Percentiles rank a stretch among this genome's conserved stretches.
phyloP scores from a whole-genome alignment of 1,140 invertebrate species.

The Trichoplusia ni region DNA sequence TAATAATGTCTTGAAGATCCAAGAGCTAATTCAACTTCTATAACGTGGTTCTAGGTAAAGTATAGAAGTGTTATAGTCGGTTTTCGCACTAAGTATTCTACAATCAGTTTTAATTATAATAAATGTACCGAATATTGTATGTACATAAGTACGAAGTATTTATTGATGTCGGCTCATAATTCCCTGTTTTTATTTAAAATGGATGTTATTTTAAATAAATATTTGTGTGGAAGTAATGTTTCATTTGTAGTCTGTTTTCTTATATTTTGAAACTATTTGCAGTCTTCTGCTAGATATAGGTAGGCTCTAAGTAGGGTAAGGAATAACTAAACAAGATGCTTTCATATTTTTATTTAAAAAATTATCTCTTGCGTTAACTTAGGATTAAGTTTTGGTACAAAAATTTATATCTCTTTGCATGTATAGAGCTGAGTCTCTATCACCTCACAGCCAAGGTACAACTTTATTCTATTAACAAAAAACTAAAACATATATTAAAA shows the following conservation, averaged over 20 bases:
- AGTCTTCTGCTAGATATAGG: no score
- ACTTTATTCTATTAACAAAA: slow-evolving; percentile 40
- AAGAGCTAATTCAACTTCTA: no score
- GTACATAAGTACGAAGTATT: slow-evolving; percentile 26
- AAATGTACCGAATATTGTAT: slow-evolving; percentile 14
- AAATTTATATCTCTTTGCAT: slow-evolving; percentile 44
- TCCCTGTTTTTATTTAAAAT: slow-evolving; percentile 20
- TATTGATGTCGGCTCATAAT: slow-evolving; percentile 24
- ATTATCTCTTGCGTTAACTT: slow-evolving; percentile 41
- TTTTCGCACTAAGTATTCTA: slow-evolving; percentile 9
- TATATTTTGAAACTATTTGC: no score
- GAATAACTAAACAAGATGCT: slow-evolving; percentile 5
- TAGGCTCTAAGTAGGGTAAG: slow-evolving; percentile 26
- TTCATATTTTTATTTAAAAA: slow-evolving; percentile 47
- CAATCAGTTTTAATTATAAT: neutral
- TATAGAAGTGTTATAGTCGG: no score
- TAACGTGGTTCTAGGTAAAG: no score
- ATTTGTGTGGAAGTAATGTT: slow-evolving; percentile 22
- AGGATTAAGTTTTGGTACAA: slow-evolving; percentile 48
- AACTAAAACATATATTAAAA: slow-evolving; percentile 28
- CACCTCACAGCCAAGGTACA: slow-evolving; percentile 63
- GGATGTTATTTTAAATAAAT: slow-evolving; percentile 31
- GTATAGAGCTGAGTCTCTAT: slow-evolving; percentile 46
- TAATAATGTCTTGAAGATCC: no score
- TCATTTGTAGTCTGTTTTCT: no score